phyloP scores from a whole-genome alignment of 2,797 vertebrate species.

The Sebastiscus albofasciatus region DNA sequence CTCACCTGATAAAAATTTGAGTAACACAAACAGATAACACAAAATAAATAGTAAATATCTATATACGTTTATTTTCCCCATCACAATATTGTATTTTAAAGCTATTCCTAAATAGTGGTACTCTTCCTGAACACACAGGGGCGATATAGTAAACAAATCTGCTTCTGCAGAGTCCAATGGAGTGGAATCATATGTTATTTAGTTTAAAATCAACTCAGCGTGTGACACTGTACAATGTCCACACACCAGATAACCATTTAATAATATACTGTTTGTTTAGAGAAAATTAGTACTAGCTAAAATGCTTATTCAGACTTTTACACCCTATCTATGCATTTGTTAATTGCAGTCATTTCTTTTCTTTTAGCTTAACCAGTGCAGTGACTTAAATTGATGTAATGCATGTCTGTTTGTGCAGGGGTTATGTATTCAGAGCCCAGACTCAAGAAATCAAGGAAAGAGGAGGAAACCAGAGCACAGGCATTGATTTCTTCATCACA shows the following conservation, averaged over 20 bases:
- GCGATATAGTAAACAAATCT: neutral
- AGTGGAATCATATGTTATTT: neutral
- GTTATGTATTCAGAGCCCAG: slow-evolving; percentile 90
- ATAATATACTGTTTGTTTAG: neutral
- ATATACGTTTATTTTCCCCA: neutral
- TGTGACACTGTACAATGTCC: neutral
- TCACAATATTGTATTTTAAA: neutral
- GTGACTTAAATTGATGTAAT: neutral
- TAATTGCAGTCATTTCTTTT: neutral
- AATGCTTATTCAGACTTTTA: neutral
- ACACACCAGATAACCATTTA: neutral
- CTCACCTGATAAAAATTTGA: no score
- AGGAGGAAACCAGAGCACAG: slow-evolving; percentile 91
- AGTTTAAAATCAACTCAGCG: neutral
- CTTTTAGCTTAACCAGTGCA: neutral
- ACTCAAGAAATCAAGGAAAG: slow-evolving; percentile 92
- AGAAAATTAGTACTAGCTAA: neutral
- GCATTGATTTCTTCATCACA: slow-evolving; percentile 94
- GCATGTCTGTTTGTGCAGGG: slow-evolving; percentile 72
- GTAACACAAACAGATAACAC: neutral
- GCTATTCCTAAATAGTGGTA: neutral
- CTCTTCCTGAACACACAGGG: slow-evolving; percentile 26
- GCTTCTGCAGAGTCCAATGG: neutral
- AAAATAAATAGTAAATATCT: neutral
- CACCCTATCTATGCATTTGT: neutral